phyloP scores from a whole-genome alignment of 2,797 vertebrate species.

The Tokudaia tokunoshimensis region DNA sequence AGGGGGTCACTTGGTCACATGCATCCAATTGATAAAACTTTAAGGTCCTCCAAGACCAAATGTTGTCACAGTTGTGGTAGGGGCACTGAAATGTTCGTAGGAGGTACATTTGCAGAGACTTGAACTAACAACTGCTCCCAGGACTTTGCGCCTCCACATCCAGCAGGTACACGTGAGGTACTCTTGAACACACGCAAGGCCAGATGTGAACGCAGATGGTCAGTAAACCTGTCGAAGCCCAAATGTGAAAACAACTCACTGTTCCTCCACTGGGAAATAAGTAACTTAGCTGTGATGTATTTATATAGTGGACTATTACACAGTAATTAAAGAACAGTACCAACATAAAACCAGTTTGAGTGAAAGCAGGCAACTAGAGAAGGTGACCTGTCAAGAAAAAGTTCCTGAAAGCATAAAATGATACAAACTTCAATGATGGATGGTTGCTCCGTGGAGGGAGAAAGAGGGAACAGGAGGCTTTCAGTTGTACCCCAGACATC shows the following conservation, averaged over 20 bases:
- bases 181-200: neutral
- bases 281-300: neutral
- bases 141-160: neutral
- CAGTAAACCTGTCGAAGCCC: neutral
- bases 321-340: neutral
- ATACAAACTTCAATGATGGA: neutral
- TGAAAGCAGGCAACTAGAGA: neutral
- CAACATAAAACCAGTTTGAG: neutral
- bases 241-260: neutral
- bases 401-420: conserved; percentile 25
- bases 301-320: neutral
- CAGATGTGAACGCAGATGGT: neutral
- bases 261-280: neutral
- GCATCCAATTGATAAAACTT: neutral
- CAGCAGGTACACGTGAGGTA: neutral
- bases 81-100: neutral
- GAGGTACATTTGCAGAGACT: neutral
- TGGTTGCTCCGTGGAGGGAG: neutral
- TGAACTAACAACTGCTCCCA: neutral
- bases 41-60: neutral
- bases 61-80: neutral
- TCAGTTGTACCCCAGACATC: neutral
- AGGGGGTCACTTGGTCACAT: neutral
- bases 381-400: conserved; percentile 27
- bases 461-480: neutral